Conservation (phyloP, 2,113 vertebrate species). For the Eublepharis macularius region DNA sequence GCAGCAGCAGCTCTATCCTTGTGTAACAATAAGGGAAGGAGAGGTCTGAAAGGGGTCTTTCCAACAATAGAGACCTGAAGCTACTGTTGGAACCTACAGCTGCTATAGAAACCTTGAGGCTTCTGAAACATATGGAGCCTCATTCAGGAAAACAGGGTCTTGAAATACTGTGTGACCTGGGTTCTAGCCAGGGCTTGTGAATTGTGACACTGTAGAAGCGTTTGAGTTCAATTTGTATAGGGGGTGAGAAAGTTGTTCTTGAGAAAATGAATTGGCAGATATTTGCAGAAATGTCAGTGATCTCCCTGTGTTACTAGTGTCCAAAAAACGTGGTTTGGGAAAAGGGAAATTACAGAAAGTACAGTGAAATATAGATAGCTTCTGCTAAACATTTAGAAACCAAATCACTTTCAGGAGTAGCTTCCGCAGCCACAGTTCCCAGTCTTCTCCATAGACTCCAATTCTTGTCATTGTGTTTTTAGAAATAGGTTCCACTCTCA, state of each 20-base stretch:
- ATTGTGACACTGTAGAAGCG: neutral
- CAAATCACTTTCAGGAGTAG: neutral
- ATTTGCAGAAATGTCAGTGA: neutral
- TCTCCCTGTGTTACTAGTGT: neutral
- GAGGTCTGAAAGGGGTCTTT: neutral
- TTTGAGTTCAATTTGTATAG: neutral
- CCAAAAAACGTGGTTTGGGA: neutral
- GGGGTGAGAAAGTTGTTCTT: neutral
- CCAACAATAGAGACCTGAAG: neutral
- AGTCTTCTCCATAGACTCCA: neutral
- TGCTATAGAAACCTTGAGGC: neutral
- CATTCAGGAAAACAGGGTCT: neutral
- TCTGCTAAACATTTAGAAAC: neutral
- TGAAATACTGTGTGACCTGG: neutral
- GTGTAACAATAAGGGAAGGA: neutral
- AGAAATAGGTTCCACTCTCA: no score
- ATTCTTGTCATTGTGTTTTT: neutral
- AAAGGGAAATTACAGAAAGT: neutral
- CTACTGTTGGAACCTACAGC: neutral
- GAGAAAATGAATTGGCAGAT: neutral
- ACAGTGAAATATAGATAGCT: neutral
- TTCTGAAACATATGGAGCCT: neutral
- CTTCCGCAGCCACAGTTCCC: neutral
- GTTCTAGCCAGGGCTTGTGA: neutral
- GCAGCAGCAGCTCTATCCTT: neutral